phyloP scores from a whole-genome alignment of 2,113 vertebrate species.

The Psophia crepitans region DNA sequence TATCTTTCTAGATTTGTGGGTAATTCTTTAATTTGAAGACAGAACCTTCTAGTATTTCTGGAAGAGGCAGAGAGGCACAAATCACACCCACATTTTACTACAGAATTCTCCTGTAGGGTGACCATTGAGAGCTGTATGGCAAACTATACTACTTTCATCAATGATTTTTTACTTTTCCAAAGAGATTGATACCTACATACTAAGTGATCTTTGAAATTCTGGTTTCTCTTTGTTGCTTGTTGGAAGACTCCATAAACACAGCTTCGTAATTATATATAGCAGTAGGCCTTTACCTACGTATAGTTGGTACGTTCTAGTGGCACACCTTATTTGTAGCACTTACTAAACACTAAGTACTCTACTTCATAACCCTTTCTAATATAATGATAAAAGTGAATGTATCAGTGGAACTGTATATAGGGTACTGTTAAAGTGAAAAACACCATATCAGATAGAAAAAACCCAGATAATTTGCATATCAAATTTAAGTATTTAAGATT shows the following conservation, averaged over 20 bases:
- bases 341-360: neutral
- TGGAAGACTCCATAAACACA: neutral
- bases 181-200: neutral
- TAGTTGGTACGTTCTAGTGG: neutral
- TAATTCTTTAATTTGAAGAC: neutral
- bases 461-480: neutral
- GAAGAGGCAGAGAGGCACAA: neutral
- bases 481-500: neutral
- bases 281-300: neutral
- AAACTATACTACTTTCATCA: neutral
- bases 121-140: accelerated
- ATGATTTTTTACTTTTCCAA: neutral
- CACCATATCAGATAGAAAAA: neutral
- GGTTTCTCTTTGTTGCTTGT: neutral
- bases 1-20: neutral
- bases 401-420: neutral
- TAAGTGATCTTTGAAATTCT: neutral
- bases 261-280: neutral
- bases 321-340: neutral
- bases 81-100: neutral
- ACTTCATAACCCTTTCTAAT: neutral
- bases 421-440: neutral
- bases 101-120: neutral
- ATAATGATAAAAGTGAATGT: neutral
- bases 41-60: neutral